These are phyloP conservation scores for Drosophila eugracilis DNA, from an alignment of 1,140 invertebrate species.

Conservation along the genomic window DNA sequence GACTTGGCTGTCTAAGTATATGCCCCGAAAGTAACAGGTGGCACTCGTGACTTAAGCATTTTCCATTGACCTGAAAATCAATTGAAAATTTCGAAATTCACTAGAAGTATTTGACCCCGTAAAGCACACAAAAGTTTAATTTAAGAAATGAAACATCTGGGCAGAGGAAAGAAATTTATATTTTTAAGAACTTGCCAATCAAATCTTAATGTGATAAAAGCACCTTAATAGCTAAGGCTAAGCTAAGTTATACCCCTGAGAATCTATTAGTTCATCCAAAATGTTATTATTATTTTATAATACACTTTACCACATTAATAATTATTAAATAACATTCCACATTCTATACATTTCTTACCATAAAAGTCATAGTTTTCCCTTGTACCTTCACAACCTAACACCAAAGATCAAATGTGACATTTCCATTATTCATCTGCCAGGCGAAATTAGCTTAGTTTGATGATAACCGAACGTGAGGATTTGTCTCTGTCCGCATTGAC, in stretches of 20 bases:
- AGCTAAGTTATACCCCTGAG: too few relatives aligned
- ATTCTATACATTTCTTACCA: conserved; percentile 7
- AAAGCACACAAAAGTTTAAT: background rate
- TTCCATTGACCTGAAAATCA: background rate
- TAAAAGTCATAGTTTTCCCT: background rate
- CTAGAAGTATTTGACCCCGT: background rate
- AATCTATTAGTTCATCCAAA: too few relatives aligned
- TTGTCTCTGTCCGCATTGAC: conserved; percentile 35
- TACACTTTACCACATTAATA: too few relatives aligned
- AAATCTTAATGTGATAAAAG: background rate
- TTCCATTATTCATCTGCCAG: conserved; percentile 13
- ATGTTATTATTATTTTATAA: too few relatives aligned
- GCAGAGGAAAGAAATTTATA: background rate
- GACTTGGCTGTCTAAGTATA: background rate
- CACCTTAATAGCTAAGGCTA: too few relatives aligned
- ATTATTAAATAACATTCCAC: too few relatives aligned
- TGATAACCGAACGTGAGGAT: conserved; percentile 3
- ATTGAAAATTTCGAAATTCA: background rate
- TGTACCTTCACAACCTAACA: background rate
- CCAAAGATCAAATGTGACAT: background rate
- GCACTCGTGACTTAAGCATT: background rate
- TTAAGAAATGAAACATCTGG: conserved; percentile 4
- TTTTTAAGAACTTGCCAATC: background rate
- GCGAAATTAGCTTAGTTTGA: conserved; percentile 24
- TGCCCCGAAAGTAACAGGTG: conserved; percentile 27